Evolutionary conservation across 2,113 vertebrate species (phyloP).

Genomic region (Phyllostomus discolor): DNA sequence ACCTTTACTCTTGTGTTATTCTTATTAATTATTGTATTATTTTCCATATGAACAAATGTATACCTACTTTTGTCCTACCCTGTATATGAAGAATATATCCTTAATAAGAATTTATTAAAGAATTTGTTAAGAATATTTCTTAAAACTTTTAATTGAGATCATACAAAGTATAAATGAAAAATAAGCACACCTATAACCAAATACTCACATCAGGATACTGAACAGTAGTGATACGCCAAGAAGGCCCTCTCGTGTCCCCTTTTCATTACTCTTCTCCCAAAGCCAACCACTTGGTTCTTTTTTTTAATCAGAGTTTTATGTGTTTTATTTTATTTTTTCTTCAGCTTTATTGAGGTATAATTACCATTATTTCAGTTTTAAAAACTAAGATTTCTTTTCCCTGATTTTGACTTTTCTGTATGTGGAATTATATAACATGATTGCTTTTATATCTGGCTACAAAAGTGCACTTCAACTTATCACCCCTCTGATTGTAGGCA

Average conservation of each 20-base stretch:
- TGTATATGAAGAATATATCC: too few relatives aligned
- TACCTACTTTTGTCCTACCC: not conserved
- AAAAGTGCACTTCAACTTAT: not conserved
- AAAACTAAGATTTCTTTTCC: not conserved
- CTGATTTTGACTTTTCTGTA: not conserved
- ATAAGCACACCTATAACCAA: not conserved
- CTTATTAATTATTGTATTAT: not conserved
- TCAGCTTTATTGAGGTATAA: not conserved
- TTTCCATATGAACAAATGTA: not conserved
- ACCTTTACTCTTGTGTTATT: too few relatives aligned
- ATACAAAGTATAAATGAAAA: not conserved
- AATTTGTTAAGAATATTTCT: not conserved
- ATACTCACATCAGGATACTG: not conserved
- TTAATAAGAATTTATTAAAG: not conserved
- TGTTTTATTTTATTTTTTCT: not conserved
- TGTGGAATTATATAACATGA: not conserved
- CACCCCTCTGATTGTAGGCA: not conserved
- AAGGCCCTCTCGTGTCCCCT: not conserved
- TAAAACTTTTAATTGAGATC: not conserved
- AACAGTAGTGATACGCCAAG: not conserved
- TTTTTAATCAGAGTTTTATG: not conserved
- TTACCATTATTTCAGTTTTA: not conserved
- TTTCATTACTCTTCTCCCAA: not conserved
- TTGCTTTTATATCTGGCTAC: not conserved
- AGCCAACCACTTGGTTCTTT: not conserved